Evolutionary conservation across 2,113 vertebrate species (phyloP), one percentile per base, ranked within the genome.

Genomic region (Ceyx margarethae): DNA sequence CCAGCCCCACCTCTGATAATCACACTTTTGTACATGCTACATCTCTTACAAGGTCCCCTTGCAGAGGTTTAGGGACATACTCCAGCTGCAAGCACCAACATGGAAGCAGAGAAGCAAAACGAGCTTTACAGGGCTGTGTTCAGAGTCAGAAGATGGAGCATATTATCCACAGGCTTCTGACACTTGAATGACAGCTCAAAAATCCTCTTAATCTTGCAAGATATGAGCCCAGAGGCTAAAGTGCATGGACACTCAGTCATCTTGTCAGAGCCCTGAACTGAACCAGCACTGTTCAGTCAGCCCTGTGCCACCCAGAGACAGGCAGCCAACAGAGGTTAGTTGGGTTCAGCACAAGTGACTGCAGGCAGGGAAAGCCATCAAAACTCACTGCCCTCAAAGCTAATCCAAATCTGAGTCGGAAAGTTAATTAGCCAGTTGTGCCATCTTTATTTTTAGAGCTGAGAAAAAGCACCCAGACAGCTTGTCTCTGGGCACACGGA

Each of bases 371-470:
- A 85, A 83, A 89, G 61, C 75, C 92, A 87, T 91, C 91, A 87
- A 75, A 95, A 95, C 53, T 71, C 82, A 64, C 73, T 81, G 83
- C 90, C 85, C 95, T 91, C 83, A 56, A 86, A 87, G 79, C 91
- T 89, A 91, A 94, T 87, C 76, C 84, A 57, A 85, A 92, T 80
- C 42, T 9, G 72, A 95, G 79, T 13, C 0, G 20, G 85, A 57
- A 94, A 95, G 91, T 93, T 89, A 85, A 87, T 96, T 87, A 96
- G 92, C 65, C 65, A 54, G 68, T 89, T 94, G 75, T 90, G 68
- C 79, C 79, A 93, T 85, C 79, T 93, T 95, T 95, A 96, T 96
- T 96, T 95, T 96, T 93, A 96, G 89, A 94, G 76, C 68, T 57
- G 89, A 74, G 93, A 85, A 88, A 93, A 87, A 93, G 72, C 82